Conservation (phyloP, 2,888 invertebrate species). For the Acleris cristana region DNA sequence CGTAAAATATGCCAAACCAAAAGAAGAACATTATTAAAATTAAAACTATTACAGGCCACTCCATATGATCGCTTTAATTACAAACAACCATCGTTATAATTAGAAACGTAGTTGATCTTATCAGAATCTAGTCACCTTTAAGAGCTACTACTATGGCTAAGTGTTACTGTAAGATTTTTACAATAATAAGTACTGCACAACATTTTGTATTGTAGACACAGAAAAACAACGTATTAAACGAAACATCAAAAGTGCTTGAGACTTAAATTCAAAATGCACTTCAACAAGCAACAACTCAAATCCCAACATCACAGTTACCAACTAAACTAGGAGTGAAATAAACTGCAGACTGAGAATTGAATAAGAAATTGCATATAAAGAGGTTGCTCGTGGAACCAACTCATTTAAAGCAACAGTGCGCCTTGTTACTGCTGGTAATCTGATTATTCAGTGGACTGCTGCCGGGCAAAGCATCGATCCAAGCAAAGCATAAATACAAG, state of each 20-base stretch:
- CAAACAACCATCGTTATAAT: too few species aligned
- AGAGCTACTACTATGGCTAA: too few species aligned
- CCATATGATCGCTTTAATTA: too few species aligned
- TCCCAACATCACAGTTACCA: constrained; percentile 13
- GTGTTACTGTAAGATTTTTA: too few species aligned
- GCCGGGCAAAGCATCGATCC: constrained; percentile 38
- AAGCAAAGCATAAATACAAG: constrained; percentile 45
- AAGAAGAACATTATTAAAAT: too few species aligned
- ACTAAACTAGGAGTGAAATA: constrained; percentile 50
- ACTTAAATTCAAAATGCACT: constrained; percentile 1
- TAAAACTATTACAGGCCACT: too few species aligned
- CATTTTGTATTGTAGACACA: not conserved
- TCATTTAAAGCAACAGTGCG: constrained; percentile 29
- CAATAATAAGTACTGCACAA: too few species aligned
- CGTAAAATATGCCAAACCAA: too few species aligned
- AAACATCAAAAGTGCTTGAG: not conserved
- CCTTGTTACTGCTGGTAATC: constrained; percentile 33
- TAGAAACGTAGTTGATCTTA: too few species aligned
- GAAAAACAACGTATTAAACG: not conserved
- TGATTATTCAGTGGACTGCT: constrained; percentile 26
- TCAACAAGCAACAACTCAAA: constrained; percentile 4
- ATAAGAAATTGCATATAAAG: constrained; percentile 53
- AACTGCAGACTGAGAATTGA: constrained; percentile 45
- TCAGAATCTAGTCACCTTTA: too few species aligned
- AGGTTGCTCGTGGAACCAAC: constrained; percentile 37